phyloP scores from a whole-genome alignment of 1,140 invertebrate species.

The Atta colombica region DNA sequence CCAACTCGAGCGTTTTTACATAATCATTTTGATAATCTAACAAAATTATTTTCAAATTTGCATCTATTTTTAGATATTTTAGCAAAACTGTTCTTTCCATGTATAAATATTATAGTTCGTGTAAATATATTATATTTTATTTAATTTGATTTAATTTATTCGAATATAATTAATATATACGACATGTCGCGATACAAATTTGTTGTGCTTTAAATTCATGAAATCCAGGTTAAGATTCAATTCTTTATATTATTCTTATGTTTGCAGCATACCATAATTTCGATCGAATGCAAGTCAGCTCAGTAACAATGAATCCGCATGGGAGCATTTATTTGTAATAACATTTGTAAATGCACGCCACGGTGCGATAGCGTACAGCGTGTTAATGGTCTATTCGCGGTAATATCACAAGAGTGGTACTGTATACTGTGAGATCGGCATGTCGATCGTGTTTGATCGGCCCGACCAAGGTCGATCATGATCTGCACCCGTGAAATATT shows the following conservation, averaged over 20 bases:
- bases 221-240: conserved; percentile 32
- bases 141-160: not conserved
- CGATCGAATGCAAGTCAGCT: conserved; percentile 37
- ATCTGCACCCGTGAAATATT: conserved; percentile 80
- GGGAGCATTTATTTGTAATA: conserved; percentile 27
- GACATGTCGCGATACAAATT: not conserved
- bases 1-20: too few species aligned
- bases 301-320: conserved; percentile 35
- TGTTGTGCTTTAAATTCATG: not conserved
- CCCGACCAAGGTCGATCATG: conserved; percentile 71
- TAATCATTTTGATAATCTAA: too few species aligned
- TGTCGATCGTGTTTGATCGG: conserved; percentile 68
- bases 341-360: conserved; percentile 57
- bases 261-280: not conserved
- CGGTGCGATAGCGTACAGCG: not conserved
- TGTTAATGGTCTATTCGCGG: conserved; percentile 44
- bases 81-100: too few species aligned
- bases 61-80: too few species aligned
- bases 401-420: conserved; percentile 11
- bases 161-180: not conserved
- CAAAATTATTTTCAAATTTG: too few species aligned
- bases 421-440: conserved; percentile 63
- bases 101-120: not conserved
- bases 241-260: too few species aligned
- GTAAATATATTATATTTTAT: not conserved